Base-by-base conservation (phyloP, 2,113 vertebrate species). In the Collichthys lucidus region DNA sequence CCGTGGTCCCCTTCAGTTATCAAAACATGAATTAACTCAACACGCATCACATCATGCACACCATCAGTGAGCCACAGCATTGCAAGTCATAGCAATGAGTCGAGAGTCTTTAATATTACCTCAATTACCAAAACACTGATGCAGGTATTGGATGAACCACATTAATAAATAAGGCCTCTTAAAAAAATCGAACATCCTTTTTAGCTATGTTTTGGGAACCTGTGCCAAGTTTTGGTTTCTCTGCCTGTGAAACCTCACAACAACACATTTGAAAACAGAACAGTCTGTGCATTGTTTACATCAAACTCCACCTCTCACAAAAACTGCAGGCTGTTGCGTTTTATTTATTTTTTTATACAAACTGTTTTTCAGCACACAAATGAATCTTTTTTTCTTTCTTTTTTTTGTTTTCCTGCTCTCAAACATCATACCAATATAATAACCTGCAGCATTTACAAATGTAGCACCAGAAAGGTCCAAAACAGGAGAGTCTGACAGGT, bases 401-500 rank as follows among this genome's bases (percentile, higher is more conserved):
- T 42, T 8, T 1, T 40, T 40, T 8, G 7, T 40, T 56, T 49
- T 79, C 22, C 53, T 46, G 5, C 67, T 76, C 61, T 84, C 47
- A 35, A 55, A 16, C 2, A 19, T 68, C 55, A 46, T 17, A 67
- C 40, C 29, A 3, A 61, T 16, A 26, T 49, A 72, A 69, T 53
- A 72, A 55, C 49, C 59, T 82, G 80, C 77, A 83, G 56, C 70
- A 24, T 80, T 84, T 76, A 62, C 64, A 80, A 85, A 91, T 91
- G 91, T 93, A 92, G 92, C 91, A 89, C 56, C 78, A 74, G 70
- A 77, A 75, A 61, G 76, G 68, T 82, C 80, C 72, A 65, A 53
- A 64, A n/a, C 53, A 75, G 52, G 35, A 52, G 74, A 29, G 31
- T 35, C 16, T 17, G 46, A 49, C 4, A 22, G 60, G 66, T 64